phyloP scores from a whole-genome alignment of 2,888 invertebrate genomes.

The Sinhomidia bicolor region DNA sequence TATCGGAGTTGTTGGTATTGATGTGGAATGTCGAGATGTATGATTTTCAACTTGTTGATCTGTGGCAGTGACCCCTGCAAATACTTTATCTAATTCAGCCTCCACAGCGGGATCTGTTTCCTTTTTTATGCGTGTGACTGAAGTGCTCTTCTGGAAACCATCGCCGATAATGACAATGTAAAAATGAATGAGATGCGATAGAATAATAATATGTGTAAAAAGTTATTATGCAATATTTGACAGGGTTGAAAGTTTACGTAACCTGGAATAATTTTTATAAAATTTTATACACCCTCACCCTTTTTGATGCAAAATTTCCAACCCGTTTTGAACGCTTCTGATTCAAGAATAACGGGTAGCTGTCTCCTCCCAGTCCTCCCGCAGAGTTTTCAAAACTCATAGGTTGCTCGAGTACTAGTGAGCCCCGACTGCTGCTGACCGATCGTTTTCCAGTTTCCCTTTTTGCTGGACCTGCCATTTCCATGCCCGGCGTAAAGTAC shows the following conservation, averaged over 20 bases:
- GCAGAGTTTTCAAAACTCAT: constrained; percentile 73
- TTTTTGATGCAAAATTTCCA: constrained; percentile 53
- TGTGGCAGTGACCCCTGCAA: constrained; percentile 49
- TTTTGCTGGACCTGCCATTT: constrained; percentile 58
- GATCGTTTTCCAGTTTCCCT: constrained; percentile 72
- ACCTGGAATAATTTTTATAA: background rate
- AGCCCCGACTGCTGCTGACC: background rate
- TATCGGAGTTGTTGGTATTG: constrained; percentile 65
- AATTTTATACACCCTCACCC: background rate
- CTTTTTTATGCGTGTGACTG: constrained; percentile 72
- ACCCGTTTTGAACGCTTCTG: constrained; percentile 74
- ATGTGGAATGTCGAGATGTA: constrained; percentile 50
- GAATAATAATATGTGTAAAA: background rate
- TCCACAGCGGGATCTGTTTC: constrained; percentile 72
- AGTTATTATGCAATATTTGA: background rate
- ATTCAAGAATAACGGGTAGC: constrained; percentile 69
- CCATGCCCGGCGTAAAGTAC: constrained; percentile 43
- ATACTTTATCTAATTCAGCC: constrained; percentile 73
- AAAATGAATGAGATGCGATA: constrained; percentile 57
- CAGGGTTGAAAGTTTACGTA: background rate
- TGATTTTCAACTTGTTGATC: constrained; percentile 36
- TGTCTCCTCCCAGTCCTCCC: constrained; percentile 41
- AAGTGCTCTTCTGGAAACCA: background rate
- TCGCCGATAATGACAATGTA: background rate
- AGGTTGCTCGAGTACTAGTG: constrained; percentile 70